Conservation (phyloP, 1,140 invertebrate species). For the Thereuonema tuberculata region DNA sequence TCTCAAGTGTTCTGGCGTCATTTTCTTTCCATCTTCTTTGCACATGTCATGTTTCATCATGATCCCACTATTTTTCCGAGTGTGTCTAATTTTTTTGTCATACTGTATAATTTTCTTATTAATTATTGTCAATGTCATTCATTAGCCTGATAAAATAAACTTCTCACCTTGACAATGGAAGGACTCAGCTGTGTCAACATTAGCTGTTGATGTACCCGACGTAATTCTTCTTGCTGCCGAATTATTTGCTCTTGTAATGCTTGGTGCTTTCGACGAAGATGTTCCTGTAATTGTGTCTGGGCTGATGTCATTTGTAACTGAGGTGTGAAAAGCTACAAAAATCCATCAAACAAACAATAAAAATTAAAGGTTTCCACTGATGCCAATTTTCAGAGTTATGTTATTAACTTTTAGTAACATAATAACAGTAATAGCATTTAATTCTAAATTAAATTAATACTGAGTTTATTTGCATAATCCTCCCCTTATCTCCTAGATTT, state of each 20-base stretch:
- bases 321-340: conserved; percentile 5
- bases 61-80: no score
- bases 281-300: conserved; percentile 50
- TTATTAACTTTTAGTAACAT: neutral
- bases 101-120: no score
- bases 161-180: neutral
- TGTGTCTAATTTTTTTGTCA: no score
- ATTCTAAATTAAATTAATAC: neutral
- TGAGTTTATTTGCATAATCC: no score
- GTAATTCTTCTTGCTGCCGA: conserved; percentile 69
- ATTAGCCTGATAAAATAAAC: neutral
- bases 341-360: conserved; percentile 1
- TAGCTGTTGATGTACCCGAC: conserved; percentile 66
- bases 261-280: conserved; percentile 66
- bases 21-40: no score
- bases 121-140: no score
- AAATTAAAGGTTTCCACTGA: conserved; percentile 4
- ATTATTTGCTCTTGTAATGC: conserved; percentile 68
- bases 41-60: no score
- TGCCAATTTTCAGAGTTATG: conserved; percentile 5
- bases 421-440: neutral
- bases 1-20: no score
- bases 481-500: no score
- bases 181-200: conserved; percentile 49
- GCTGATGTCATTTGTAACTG: conserved; percentile 40